These are phyloP conservation scores for Notothenia rossii DNA, from an alignment of 2,113 vertebrate genomes.

Conservation along the genomic window DNA sequence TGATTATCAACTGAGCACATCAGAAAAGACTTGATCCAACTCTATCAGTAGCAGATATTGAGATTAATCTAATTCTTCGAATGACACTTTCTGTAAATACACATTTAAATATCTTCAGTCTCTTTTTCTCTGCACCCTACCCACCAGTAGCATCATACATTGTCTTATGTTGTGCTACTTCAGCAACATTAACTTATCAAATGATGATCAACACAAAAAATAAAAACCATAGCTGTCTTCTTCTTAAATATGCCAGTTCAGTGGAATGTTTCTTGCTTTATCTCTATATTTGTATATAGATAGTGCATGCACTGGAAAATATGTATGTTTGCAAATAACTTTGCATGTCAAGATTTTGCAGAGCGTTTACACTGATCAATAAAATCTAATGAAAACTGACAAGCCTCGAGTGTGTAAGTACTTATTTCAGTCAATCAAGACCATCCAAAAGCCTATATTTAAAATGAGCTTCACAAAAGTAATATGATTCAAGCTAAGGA, in stretches of 20 bases:
- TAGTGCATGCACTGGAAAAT: conserved; percentile 83
- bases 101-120: conserved; percentile 33
- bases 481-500: no score
- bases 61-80: conserved; percentile 27
- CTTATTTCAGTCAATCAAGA: no score
- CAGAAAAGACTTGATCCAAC: conserved; percentile 20
- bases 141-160: conserved; percentile 39
- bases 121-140: conserved; percentile 52
- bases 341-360: conserved; percentile 92
- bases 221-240: conserved; percentile 46
- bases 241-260: conserved; percentile 69
- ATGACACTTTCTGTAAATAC: conserved; percentile 40
- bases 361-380: conserved; percentile 84
- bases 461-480: not conserved
- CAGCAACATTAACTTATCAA: conserved; percentile 26
- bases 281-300: conserved; percentile 81
- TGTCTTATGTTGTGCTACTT: conserved; percentile 34
- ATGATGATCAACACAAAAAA: conserved; percentile 32
- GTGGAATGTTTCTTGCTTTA: conserved; percentile 75
- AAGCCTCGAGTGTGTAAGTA: not conserved
- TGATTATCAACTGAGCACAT: conserved; percentile 55
- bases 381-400: conserved; percentile 70
- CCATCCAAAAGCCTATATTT: not conserved
- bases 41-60: conserved; percentile 47
- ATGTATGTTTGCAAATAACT: conserved; percentile 86